These are phyloP conservation scores for Trypoxylon attenuatum DNA, from an alignment of 2,888 invertebrate genomes.

Conservation along the genomic window DNA sequence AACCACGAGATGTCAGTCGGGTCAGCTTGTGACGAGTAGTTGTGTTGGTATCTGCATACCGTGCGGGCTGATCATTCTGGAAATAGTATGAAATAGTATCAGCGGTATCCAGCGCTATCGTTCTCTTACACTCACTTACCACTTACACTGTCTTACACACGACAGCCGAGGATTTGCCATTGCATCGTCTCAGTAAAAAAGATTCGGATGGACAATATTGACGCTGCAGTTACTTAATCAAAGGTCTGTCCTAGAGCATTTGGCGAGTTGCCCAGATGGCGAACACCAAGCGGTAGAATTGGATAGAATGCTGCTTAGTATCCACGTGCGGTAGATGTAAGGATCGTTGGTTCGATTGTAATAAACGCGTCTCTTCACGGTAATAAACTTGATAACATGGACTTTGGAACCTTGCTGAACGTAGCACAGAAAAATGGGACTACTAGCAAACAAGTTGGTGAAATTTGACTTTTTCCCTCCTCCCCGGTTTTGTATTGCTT, in stretches of 20 bases:
- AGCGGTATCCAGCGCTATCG: neutral
- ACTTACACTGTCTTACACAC: neutral
- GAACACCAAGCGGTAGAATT: neutral
- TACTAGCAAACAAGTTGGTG: constrained; percentile 61
- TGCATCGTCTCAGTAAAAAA: neutral
- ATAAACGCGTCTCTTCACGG: neutral
- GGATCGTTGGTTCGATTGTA: too few relatives aligned
- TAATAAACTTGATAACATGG: constrained; percentile 71
- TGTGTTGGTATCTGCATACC: too few relatives aligned
- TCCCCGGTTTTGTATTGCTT: too few relatives aligned
- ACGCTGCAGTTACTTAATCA: neutral
- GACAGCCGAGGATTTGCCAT: neutral
- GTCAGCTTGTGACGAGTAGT: too few relatives aligned
- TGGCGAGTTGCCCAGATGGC: neutral
- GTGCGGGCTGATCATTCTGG: neutral
- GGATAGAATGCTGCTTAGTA: too few relatives aligned
- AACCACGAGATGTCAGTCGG: neutral
- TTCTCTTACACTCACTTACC: neutral
- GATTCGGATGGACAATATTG: neutral
- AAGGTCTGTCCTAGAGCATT: neutral
- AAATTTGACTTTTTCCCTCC: too few relatives aligned
- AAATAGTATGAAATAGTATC: neutral
- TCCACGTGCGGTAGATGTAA: neutral
- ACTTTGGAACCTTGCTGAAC: constrained; percentile 79
- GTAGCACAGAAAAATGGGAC: constrained; percentile 79